A percentile compares a stretch with the other conserved stretches of the same genome.
Evolutionary conservation across 2,113 vertebrate species (phyloP).

Genomic region (Cololabis saira): DNA sequence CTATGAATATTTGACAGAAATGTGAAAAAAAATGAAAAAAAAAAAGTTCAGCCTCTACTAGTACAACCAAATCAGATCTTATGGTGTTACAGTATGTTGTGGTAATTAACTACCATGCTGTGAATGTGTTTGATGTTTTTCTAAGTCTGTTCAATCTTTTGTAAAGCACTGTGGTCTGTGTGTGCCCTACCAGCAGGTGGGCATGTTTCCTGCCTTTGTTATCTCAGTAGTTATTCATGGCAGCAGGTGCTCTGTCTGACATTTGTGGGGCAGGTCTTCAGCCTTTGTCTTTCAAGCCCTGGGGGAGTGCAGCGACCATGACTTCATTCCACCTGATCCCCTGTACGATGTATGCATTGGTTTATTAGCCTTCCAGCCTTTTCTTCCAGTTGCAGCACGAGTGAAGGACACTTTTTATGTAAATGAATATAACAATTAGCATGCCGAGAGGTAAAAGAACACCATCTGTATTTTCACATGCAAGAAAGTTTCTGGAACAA

Average conservation of each 20-base stretch:
- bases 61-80: neutral
- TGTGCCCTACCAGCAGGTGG: conserved; percentile 68
- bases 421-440: conserved; percentile 54
- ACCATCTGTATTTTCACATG: conserved; percentile 48
- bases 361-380: conserved; percentile 56
- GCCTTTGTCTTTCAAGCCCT: conserved; percentile 71
- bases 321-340: conserved; percentile 69
- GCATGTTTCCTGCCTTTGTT: conserved; percentile 63
- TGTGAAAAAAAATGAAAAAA: no score
- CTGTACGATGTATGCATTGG: conserved; percentile 53
- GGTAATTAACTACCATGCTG: conserved; percentile 50
- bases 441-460: conserved; percentile 40
- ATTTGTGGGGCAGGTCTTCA: conserved; percentile 72
- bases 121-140: conserved; percentile 36
- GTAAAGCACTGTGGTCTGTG: conserved; percentile 42
- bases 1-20: no score
- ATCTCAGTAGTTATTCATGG: conserved; percentile 71
- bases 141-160: conserved; percentile 43
- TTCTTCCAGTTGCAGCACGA: conserved; percentile 34
- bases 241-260: conserved; percentile 74
- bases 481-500: conserved; percentile 61
- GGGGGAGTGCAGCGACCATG: conserved; percentile 56
- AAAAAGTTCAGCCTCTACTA: neutral
- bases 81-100: conserved; percentile 26
- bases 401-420: conserved; percentile 59